phyloP scores from a whole-genome alignment of 2,797 vertebrate species.

The Ataeniobius toweri region DNA sequence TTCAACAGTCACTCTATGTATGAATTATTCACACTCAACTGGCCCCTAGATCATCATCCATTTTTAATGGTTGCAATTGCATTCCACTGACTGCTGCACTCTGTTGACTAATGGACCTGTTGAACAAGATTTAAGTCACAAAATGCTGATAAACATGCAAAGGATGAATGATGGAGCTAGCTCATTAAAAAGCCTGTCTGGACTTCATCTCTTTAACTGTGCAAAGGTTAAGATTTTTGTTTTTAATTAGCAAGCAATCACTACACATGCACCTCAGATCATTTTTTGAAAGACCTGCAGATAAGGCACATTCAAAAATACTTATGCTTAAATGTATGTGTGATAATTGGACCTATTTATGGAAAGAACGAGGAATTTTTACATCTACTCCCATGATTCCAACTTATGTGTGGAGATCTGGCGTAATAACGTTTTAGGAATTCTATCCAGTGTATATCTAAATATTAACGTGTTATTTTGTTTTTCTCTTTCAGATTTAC shows the following conservation, averaged over 20 bases:
- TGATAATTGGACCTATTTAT: neutral
- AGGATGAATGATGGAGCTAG: conserved; percentile 33
- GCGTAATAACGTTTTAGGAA: conserved; percentile 5
- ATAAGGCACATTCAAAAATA: conserved; percentile 7
- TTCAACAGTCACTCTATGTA: conserved; percentile 50
- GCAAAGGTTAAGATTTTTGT: conserved; percentile 26
- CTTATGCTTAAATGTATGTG: neutral
- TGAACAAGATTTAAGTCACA: conserved; percentile 49
- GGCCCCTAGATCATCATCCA: conserved; percentile 73
- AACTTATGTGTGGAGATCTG: neutral
- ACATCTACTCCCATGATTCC: neutral
- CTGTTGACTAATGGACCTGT: conserved; percentile 62
- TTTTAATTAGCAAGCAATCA: neutral
- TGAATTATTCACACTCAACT: conserved; percentile 78
- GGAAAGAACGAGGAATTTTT: neutral
- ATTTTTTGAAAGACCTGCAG: conserved; percentile 21
- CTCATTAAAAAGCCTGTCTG: conserved; percentile 2
- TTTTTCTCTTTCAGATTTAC: conserved; percentile 75
- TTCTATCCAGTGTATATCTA: conserved; percentile 10
- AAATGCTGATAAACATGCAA: conserved; percentile 39
- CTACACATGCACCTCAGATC: conserved; percentile 4
- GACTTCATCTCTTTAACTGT: conserved; percentile 18
- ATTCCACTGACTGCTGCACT: conserved; percentile 59
- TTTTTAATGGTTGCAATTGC: conserved; percentile 74
- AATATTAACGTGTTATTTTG: conserved; percentile 56